Conservation (phyloP, 2,113 vertebrate genomes). For the Felis chaus region DNA sequence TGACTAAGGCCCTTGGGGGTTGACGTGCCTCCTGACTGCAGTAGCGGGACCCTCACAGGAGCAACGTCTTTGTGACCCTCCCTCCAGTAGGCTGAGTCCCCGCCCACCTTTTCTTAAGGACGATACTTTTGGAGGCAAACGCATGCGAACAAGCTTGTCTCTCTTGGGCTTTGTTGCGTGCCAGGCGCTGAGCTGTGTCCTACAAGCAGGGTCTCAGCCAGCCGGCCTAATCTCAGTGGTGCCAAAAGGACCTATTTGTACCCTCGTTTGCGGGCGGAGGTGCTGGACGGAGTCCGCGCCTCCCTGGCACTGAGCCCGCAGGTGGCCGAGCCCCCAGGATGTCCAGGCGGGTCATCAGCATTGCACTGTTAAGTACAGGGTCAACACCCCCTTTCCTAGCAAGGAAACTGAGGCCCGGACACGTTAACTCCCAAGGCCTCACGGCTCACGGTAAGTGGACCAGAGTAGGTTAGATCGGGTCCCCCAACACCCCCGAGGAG, state of each 20-base stretch:
- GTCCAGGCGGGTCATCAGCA: background rate
- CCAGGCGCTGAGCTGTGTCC: background rate
- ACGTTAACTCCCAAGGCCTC: background rate
- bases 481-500: too few species aligned
- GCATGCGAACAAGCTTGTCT: background rate
- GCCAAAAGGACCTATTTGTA: background rate
- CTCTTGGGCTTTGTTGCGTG: background rate
- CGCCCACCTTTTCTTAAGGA: background rate
- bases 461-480: background rate
- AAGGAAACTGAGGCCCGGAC: background rate
- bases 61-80: background rate
- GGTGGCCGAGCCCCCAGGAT: background rate
- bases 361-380: background rate
- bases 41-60: too few species aligned
- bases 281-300: background rate
- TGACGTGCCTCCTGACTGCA: background rate
- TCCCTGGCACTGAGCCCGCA: background rate
- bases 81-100: accelerated
- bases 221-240: accelerated
- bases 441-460: accelerated
- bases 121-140: background rate
- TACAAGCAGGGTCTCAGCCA: background rate
- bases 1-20: accelerated
- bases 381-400: background rate
- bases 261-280: background rate